These are phyloP conservation scores for Anthoscopus minutus DNA, from an alignment of 2,113 vertebrate species.

Conservation along the genomic window DNA sequence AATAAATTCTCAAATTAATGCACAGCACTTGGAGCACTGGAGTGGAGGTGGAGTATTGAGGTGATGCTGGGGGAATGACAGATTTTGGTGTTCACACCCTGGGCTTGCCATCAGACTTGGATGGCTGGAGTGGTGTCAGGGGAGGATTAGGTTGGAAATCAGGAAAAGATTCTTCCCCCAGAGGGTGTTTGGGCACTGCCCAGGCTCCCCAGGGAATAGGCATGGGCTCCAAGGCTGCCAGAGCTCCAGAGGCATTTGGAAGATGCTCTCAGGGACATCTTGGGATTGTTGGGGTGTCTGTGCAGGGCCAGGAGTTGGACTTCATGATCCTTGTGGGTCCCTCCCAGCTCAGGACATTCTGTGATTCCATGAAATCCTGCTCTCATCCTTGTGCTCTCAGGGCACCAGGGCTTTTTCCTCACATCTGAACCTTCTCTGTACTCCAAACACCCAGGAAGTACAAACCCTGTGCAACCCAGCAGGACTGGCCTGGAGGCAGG, in stretches of 20 bases:
- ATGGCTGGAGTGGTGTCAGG: not conserved
- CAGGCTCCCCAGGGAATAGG: not conserved
- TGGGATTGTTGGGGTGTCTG: not conserved
- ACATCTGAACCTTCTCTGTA: not conserved
- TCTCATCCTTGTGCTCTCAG: not conserved
- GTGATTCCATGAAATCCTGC: not conserved
- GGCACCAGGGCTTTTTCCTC: not conserved
- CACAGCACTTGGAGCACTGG: not conserved
- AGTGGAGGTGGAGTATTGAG: not conserved
- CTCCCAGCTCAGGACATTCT: not conserved
- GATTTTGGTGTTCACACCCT: not conserved
- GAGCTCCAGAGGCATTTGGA: rapidly evolving
- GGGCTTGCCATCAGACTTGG: not conserved
- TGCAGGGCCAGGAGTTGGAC: not conserved
- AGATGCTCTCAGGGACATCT: rapidly evolving
- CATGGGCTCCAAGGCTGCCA: rapidly evolving
- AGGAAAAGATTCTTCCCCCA: not conserved
- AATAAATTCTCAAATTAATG: not conserved
- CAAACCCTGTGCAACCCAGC: not conserved
- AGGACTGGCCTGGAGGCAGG: not conserved
- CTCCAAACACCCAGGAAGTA: not conserved
- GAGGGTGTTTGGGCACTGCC: not conserved
- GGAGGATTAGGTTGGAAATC: not conserved
- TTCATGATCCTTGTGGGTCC: not conserved
- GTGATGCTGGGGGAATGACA: not conserved